Conservation (phyloP, 2,797 vertebrate genomes). For the Phaenicophaeus curvirostris region DNA sequence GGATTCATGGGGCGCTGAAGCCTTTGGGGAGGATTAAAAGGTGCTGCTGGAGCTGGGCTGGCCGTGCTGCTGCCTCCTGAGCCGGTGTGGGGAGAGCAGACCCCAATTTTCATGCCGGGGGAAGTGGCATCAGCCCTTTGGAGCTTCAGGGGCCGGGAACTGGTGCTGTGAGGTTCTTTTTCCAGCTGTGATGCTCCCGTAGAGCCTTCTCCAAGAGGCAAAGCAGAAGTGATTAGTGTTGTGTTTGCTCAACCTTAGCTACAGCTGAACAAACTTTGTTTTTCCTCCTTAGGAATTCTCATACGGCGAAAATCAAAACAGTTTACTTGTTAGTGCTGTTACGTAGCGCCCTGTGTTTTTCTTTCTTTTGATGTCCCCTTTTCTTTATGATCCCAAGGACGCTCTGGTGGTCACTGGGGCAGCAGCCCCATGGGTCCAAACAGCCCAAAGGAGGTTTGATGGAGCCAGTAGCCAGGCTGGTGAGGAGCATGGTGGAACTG, state of each 20-base stretch:
- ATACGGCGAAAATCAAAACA: not conserved
- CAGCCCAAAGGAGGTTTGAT: not conserved
- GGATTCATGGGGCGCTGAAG: rapidly evolving
- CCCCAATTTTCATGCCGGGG: no score
- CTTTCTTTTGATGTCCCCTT: not conserved
- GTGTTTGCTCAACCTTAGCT: conserved; percentile 33
- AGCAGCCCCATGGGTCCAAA: not conserved
- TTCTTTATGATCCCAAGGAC: not conserved
- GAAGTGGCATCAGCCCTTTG: not conserved
- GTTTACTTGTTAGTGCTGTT: not conserved
- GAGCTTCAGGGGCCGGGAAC: not conserved
- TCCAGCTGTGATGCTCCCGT: not conserved
- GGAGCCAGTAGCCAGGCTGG: not conserved
- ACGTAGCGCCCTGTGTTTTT: not conserved
- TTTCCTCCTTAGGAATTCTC: conserved; percentile 16
- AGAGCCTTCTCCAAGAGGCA: not conserved
- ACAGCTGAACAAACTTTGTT: conserved; percentile 52
- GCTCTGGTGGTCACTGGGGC: not conserved
- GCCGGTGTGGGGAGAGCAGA: not conserved
- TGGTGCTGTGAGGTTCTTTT: not conserved
- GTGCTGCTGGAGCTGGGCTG: not conserved
- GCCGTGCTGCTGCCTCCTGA: not conserved
- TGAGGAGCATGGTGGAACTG: not conserved
- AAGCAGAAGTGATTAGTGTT: not conserved
- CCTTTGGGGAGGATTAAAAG: not conserved